Evolutionary conservation across 2,113 vertebrate species (phyloP).

Genomic region (Microcebus griseorufus): DNA sequence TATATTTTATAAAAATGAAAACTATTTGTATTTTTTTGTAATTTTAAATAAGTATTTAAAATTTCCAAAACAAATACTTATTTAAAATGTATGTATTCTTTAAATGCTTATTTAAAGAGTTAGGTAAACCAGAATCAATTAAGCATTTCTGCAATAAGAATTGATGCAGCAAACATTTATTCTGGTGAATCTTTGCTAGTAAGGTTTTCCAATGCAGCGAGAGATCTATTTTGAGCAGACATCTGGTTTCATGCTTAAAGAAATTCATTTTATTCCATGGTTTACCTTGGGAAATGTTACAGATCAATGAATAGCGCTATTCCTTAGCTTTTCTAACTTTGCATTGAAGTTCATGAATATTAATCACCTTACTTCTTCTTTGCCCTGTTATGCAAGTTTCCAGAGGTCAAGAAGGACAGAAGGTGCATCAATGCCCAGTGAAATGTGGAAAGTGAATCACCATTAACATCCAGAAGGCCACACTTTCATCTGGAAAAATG

Average conservation of each 20-base stretch:
- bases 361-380: background rate
- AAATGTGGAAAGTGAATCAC: background rate
- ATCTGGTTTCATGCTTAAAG: conserved; percentile 27
- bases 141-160: background rate
- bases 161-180: background rate
- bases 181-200: background rate
- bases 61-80: background rate
- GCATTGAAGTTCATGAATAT: conserved; percentile 27
- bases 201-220: background rate
- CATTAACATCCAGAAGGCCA: background rate
- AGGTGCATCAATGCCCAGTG: background rate
- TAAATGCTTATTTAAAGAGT: background rate
- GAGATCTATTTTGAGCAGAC: conserved; percentile 28
- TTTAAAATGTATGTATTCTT: background rate
- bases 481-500: background rate
- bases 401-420: background rate
- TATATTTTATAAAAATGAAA: background rate
- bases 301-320: conserved; percentile 7
- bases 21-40: background rate
- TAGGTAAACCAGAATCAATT: background rate
- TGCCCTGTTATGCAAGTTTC: background rate
- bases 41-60: background rate
- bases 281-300: conserved; percentile 50
- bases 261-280: conserved; percentile 26
- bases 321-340: background rate